Conservation (phyloP, 2,113 vertebrate species). For the Balaenoptera acutorostrata region DNA sequence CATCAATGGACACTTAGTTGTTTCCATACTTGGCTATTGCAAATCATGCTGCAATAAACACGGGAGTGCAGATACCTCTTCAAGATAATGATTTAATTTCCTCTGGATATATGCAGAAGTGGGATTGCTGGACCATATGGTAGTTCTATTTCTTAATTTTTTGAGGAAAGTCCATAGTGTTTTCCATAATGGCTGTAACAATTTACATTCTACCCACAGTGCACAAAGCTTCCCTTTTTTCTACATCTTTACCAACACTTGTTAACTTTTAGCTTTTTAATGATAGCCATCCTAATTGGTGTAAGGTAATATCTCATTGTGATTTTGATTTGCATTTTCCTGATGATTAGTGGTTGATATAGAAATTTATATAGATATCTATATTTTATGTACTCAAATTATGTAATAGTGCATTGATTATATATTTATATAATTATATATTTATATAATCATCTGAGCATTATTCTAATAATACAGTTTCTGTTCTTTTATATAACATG, state of each 20-base stretch:
- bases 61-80: not conserved
- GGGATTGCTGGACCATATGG: not conserved
- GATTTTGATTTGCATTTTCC: not conserved
- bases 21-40: not conserved
- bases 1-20: not conserved
- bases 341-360: not conserved
- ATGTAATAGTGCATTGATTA: not conserved
- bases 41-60: not conserved
- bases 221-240: not conserved
- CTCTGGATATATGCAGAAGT: not conserved
- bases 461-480: not conserved
- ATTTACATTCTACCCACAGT: not conserved
- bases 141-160: not conserved
- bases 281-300: not conserved
- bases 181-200: not conserved
- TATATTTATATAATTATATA: not conserved
- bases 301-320: not conserved
- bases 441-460: not conserved
- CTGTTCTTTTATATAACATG: not conserved
- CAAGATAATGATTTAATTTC: not conserved
- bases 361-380: not conserved
- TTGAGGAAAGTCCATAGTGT: not conserved
- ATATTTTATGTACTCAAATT: not conserved
- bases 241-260: not conserved
- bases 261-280: not conserved